Evolutionary conservation across 1,140 invertebrate genomes (phyloP).

Genomic region (Pararge aegeria): DNA sequence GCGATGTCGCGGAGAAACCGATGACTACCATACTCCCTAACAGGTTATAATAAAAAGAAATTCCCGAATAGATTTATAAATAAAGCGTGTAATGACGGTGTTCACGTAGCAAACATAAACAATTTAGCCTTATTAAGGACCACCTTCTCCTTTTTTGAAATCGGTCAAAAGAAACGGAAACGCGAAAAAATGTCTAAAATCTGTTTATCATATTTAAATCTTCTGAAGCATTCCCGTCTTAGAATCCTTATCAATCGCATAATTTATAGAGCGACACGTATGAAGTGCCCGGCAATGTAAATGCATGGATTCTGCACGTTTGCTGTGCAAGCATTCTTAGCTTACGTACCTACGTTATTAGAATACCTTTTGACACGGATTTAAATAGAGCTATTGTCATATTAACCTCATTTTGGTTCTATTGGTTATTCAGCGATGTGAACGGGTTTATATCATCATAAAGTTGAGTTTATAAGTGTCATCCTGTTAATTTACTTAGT

Average conservation of each 20-base stretch:
- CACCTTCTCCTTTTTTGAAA: too few relatives aligned
- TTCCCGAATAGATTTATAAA: too few relatives aligned
- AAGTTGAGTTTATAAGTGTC: background rate
- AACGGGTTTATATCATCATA: background rate
- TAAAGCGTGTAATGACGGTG: too few relatives aligned
- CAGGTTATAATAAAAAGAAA: too few relatives aligned
- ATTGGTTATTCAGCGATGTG: slow-evolving; percentile 13
- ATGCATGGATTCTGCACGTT: slow-evolving; percentile 24
- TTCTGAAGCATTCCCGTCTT: slow-evolving; percentile 2
- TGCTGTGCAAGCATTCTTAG: slow-evolving; percentile 22
- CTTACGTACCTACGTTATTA: slow-evolving; percentile 2
- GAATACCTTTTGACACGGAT: slow-evolving; percentile 19
- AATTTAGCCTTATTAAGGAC: too few relatives aligned
- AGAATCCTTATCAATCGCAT: slow-evolving; percentile 16
- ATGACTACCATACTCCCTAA: too few relatives aligned
- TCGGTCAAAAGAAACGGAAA: too few relatives aligned
- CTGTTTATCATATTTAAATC: background rate
- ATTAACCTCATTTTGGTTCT: slow-evolving; percentile 20
- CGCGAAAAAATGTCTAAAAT: background rate
- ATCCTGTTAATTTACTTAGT: background rate
- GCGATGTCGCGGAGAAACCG: too few relatives aligned
- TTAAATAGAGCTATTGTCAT: slow-evolving; percentile 18
- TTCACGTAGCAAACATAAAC: too few relatives aligned
- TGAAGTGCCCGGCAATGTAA: slow-evolving; percentile 9
- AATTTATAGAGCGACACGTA: slow-evolving; percentile 18